These are phyloP conservation scores for Xestia rhomboidea DNA, from an alignment of 2,888 invertebrate genomes.

Conservation along the genomic window DNA sequence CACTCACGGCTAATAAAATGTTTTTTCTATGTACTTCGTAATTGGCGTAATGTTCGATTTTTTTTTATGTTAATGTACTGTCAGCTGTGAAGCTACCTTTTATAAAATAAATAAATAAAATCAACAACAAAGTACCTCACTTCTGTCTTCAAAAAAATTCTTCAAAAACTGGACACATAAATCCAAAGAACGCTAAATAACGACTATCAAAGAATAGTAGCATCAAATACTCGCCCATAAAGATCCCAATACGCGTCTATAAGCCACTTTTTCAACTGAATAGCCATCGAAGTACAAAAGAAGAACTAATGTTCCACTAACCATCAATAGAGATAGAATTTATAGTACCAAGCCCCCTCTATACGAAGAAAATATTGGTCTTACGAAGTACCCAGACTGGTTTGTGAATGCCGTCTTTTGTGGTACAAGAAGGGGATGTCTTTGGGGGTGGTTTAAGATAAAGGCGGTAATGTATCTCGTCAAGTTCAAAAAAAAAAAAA, in stretches of 20 bases:
- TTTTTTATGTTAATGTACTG: too few species aligned
- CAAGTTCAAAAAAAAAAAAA: too few species aligned
- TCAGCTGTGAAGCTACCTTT: too few species aligned
- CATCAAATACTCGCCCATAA: conserved; percentile 70
- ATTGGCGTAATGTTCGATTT: too few species aligned
- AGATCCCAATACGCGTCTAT: conserved; percentile 68
- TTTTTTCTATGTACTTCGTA: too few species aligned
- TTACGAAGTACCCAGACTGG: conserved; percentile 89
- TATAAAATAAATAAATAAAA: too few species aligned
- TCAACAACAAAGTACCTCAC: background rate
- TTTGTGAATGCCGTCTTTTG: conserved; percentile 86
- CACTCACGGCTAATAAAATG: too few species aligned
- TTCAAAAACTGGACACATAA: background rate
- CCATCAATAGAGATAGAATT: conserved; percentile 88
- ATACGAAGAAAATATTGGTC: conserved; percentile 89
- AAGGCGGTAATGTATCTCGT: background rate
- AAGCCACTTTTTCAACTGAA: conserved; percentile 86
- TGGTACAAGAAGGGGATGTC: conserved; percentile 71
- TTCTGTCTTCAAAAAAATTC: background rate
- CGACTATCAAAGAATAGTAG: conserved; percentile 46
- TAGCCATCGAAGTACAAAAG: conserved; percentile 84
- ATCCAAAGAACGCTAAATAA: conserved; percentile 12
- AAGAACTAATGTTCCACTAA: conserved; percentile 88
- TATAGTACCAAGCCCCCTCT: conserved; percentile 87
- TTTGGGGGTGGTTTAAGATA: conserved; percentile 62